These are phyloP conservation scores for Mirza zaza DNA, from an alignment of 2,113 vertebrate genomes.

Conservation along the genomic window DNA sequence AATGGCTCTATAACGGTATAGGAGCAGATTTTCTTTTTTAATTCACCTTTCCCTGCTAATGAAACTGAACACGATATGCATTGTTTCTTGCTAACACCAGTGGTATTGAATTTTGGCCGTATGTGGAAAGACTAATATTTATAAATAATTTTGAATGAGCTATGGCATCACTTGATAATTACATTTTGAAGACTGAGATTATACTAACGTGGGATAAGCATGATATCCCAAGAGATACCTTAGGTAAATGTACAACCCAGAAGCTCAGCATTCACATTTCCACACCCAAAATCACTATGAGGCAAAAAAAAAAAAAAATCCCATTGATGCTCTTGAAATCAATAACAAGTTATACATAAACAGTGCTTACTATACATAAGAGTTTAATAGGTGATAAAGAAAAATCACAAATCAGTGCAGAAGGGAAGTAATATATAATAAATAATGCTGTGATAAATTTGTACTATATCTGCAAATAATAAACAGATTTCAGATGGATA, in stretches of 20 bases:
- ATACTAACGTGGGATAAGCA: not conserved
- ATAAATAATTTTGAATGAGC: not conserved
- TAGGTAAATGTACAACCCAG: not conserved
- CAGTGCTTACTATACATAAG: not conserved
- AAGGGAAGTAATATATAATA: not conserved
- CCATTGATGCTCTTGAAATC: slow-evolving; percentile 13
- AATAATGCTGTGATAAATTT: not conserved
- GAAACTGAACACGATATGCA: not conserved
- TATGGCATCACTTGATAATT: not conserved
- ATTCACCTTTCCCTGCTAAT: not conserved
- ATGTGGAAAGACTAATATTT: not conserved
- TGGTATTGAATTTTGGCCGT: not conserved
- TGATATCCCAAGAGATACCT: not conserved
- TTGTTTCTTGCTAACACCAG: not conserved
- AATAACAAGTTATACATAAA: not conserved
- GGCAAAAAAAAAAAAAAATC: not conserved
- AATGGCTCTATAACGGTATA: not conserved
- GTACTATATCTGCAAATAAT: not conserved
- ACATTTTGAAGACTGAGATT: slow-evolving; percentile 44
- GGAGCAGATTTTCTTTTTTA: slow-evolving; percentile 13
- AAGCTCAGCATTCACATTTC: not conserved
- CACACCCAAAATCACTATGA: not conserved
- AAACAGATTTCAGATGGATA: slow-evolving; percentile 9
- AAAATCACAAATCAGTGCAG: not conserved
- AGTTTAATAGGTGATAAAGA: not conserved